Evolutionary conservation across 2,113 vertebrate species (phyloP), one percentile per base, ranked within the genome.

Genomic region (Acrocephalus arundinaceus): DNA sequence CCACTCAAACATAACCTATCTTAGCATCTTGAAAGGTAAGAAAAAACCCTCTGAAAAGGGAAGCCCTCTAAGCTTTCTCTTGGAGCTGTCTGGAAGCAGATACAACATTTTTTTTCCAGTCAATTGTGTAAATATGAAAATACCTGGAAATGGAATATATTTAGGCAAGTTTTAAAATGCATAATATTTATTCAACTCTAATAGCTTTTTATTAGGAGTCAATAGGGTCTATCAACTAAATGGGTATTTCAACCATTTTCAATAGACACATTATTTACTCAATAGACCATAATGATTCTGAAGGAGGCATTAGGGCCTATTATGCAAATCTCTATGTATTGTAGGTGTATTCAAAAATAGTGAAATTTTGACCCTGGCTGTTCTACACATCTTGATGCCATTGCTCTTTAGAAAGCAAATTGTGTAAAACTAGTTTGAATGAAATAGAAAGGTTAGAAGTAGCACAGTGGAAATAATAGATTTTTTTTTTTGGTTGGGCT

Each of bases 151-250:
- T 81, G 31, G 88, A 95, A 94, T 94, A n/a, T 94, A 93, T 95
- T 97, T 95, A 93, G 89, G 58, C 39, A 90, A 96, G 90, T 93
- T 96, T 94, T 89, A 93, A 90, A 96, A 95, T 92, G 93, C 82
- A 94, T 91, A 96, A 94, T 96, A 96, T 96, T 95, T 95, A 97
- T 95, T 96, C 94, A 96, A 93, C 63, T 92, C 95, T 97, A 94
- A 97, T 96, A 91, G 85, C 93, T 96, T 96, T 85, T 96, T 97
- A 96, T 95, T 97, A 96, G 85, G 75, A 97, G 91, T 95, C 94
- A 96, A 96, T 89, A 96, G 94, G 85, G 88, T 96, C 94, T 96
- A 86, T 97, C 94, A 93, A 87, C 79, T 95, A 94, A 97, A 96
- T 93, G 83, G 61, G 58, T 94, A 95, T 97, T 96, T 96, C 92